A percentile compares a stretch with the other conserved stretches of the same genome.
Evolutionary conservation across 2,888 invertebrate species (phyloP).

Genomic region (Mythimna ferrago): DNA sequence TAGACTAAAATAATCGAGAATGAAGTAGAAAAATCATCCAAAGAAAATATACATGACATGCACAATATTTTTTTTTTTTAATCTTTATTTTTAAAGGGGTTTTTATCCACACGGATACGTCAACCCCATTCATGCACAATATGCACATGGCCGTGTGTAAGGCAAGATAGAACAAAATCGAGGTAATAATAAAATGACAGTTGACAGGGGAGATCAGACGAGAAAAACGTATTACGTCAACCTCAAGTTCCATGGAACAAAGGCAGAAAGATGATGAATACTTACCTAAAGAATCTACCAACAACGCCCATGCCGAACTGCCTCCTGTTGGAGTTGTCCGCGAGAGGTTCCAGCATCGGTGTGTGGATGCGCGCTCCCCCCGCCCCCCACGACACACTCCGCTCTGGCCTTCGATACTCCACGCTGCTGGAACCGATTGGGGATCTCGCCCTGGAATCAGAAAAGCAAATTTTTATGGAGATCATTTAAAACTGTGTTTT

Average conservation of each 20-base stretch:
- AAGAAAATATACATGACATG: background rate
- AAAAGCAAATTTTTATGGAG: background rate
- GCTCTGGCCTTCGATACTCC: constrained; percentile 88
- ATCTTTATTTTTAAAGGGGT: too few relatives aligned
- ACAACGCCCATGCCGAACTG: constrained; percentile 96
- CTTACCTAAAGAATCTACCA: constrained; percentile 94
- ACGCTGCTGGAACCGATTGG: constrained; percentile 84
- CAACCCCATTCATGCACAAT: too few relatives aligned
- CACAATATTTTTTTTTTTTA: too few relatives aligned
- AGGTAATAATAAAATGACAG: background rate
- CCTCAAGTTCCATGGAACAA: background rate
- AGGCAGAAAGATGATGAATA: too few relatives aligned
- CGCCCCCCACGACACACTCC: constrained; percentile 85
- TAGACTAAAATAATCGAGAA: background rate
- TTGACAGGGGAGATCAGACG: background rate
- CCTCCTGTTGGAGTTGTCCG: constrained; percentile 97
- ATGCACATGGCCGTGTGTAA: background rate
- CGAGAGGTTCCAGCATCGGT: constrained; percentile 95
- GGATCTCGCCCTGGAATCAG: constrained; percentile 82
- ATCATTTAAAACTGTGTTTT: too few relatives aligned
- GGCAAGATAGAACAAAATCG: background rate
- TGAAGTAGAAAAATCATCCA: background rate
- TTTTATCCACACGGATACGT: too few relatives aligned
- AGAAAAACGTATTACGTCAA: too few relatives aligned
- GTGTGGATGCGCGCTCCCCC: constrained; percentile 94